Evolutionary conservation across 2,113 vertebrate genomes (phyloP), one percentile per base, ranked within the genome.

Genomic region (Phrynosoma platyrhinos): DNA sequence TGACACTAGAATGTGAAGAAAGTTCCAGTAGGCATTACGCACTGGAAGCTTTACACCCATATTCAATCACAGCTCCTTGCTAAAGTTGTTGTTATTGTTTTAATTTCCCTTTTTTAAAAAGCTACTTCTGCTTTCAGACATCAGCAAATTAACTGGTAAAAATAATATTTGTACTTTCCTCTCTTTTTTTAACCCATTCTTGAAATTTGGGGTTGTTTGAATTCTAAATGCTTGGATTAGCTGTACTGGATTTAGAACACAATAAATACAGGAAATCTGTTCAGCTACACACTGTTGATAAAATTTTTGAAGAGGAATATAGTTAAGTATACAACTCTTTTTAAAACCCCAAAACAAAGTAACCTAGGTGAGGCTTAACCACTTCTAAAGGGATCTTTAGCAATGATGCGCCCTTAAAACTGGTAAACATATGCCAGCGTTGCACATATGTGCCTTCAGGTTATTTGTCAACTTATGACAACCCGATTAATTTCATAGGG

Each of bases 261-360:
- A 87, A 94, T 82, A 91, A 74, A 93, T 90, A 88, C 89, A 95
- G 94, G 95, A 96, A 95, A 94, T 94, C 93, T 92, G 94, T 95
- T 89, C 89, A 94, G 92, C 90, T 92, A 87, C 89, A 91, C 89
- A 80, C 47, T 74, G 53, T 87, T 76, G 74, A 92, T 94, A 97
- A 94, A 62, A 10, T 10, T 88, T 87, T 93, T 85, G 86, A 82
- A 93, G 68, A 85, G 55, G 14, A 92, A 91, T 76, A 92, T 85
- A 84, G 88, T 83, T 86, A 92, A 94, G 71, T 85, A 93, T 95
- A 96, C 83, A 78, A 92, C 69, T 66, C 8, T 72, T 79, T 89
- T 91, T 92, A 94, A 90, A 84, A 23, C 3, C 27, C 30, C 71
- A 8, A 32, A 94, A 90, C 83, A 87, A 89, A 90, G 40, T 68